These are phyloP conservation scores for Penelope pileata DNA, from an alignment of 2,113 vertebrate genomes.

Conservation along the genomic window DNA sequence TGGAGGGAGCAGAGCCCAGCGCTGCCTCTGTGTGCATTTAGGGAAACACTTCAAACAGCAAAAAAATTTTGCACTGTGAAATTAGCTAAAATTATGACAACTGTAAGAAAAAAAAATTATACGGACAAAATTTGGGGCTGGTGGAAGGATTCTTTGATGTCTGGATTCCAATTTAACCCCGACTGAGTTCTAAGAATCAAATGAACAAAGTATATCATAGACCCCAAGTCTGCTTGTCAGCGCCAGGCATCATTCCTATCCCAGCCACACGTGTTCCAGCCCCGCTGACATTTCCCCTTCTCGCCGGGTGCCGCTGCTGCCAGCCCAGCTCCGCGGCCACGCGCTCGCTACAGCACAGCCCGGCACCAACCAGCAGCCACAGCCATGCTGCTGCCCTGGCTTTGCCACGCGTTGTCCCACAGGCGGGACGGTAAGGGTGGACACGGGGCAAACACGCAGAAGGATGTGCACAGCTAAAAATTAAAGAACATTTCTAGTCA, in stretches of 20 bases:
- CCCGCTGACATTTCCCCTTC: slow-evolving; percentile 80
- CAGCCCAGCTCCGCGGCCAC: too few relatives aligned
- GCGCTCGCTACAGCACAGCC: too few relatives aligned
- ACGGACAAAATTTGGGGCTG: slow-evolving; percentile 84
- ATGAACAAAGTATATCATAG: slow-evolving; percentile 94
- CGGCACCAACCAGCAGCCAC: too few relatives aligned
- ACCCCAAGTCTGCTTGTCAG: slow-evolving; percentile 90
- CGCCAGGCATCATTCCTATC: slow-evolving; percentile 86
- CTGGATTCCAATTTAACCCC: slow-evolving; percentile 99
- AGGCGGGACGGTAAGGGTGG: too few relatives aligned
- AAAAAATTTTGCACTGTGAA: slow-evolving; percentile 80
- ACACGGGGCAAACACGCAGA: background rate
- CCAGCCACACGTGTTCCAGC: slow-evolving; percentile 88
- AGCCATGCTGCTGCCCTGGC: too few relatives aligned
- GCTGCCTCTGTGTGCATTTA: slow-evolving; percentile 61
- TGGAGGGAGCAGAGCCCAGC: slow-evolving; percentile 43
- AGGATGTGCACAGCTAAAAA: background rate
- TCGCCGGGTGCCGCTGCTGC: slow-evolving; percentile 67
- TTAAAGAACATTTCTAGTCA: background rate
- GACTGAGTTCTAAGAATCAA: slow-evolving; percentile 99
- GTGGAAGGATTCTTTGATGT: slow-evolving; percentile 97
- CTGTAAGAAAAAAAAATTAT: slow-evolving; percentile 81
- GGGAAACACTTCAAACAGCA: slow-evolving; percentile 78
- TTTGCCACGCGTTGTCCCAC: too few relatives aligned
- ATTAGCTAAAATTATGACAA: slow-evolving; percentile 85